Evolutionary conservation across 2,888 invertebrate species (phyloP), one percentile per base, ranked within the genome.

Genomic region (Hydrotaea diabolus): DNA sequence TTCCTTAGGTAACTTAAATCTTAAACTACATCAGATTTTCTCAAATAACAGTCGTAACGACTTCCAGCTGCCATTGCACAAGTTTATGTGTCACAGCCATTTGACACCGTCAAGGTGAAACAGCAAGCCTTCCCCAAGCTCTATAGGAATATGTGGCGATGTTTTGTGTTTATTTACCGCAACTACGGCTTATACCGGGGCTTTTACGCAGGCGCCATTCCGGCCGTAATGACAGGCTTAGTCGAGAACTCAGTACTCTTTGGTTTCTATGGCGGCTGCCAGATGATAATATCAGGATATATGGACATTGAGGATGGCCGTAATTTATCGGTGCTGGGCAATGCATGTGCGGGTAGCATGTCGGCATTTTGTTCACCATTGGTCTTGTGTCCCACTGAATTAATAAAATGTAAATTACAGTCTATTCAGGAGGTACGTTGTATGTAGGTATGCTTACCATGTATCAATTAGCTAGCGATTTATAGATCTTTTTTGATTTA

Each of bases 31-130:
- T n/a, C n/a, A n/a, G n/a, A n/a, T n/a, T n/a, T n/a, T n/a, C n/a
- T n/a, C n/a, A n/a, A n/a, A n/a, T n/a, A n/a, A n/a, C n/a, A n/a
- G n/a, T n/a, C n/a, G n/a, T n/a, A n/a, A n/a, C n/a, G n/a, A n/a
- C n/a, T 74, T 85, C 90, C 83, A 98, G 99, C 98, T 90, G 99
- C 98, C 36, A 93, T 96, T 62, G 98, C 98, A 0, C 95, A 96
- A 71, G 99, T 99, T 2, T 98, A 98, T 93, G 97, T 98, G 8
- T 99, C 99, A 0, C 99, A 99, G 91, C 99, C 99, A 3, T 92
- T 99, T 87, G 99, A 99, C 91, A 99, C 99, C 9, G 96, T 99
- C 0, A 99, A 99, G 94, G 99, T 99, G 36, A 99, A 99, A 93
- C 97, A 99, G 96, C 99, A 99, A 93, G 98, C 99, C 55, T 99